A percentile compares a stretch with the other conserved stretches of the same genome.
Evolutionary conservation across 2,888 invertebrate genomes (phyloP).

Genomic region (Pristionchus arcanus): DNA sequence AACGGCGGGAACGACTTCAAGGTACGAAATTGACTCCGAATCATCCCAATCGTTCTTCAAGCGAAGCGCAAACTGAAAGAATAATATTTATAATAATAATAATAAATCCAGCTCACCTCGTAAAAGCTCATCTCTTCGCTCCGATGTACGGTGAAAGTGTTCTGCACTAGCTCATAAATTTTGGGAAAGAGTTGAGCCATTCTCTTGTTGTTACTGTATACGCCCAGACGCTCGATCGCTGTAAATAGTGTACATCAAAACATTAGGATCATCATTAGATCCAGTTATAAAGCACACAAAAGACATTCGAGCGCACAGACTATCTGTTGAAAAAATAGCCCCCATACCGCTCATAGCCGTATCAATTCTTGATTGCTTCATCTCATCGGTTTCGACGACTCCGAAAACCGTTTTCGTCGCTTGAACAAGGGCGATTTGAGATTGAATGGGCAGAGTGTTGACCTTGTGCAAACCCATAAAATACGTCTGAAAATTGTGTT

Average conservation of each 20-base stretch:
- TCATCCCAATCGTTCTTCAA: neutral
- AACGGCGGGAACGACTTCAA: too few relatives aligned
- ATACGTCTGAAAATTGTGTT: too few relatives aligned
- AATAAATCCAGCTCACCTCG: too few relatives aligned
- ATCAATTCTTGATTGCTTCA: neutral
- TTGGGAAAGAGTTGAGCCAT: neutral
- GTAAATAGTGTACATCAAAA: neutral
- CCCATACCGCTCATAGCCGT: neutral
- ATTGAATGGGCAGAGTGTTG: neutral
- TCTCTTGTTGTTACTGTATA: neutral
- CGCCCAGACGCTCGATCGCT: neutral
- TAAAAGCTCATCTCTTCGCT: too few relatives aligned
- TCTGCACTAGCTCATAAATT: neutral
- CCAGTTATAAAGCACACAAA: too few relatives aligned
- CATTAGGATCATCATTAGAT: too few relatives aligned
- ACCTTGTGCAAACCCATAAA: too few relatives aligned
- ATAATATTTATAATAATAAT: too few relatives aligned
- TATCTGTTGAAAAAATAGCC: too few relatives aligned
- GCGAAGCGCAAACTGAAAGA: neutral
- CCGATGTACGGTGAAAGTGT: too few relatives aligned
- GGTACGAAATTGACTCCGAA: neutral
- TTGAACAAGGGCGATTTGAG: neutral
- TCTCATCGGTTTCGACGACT: neutral
- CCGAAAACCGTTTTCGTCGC: neutral
- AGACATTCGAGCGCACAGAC: too few relatives aligned